These are phyloP conservation scores for Oithona nana DNA, from an alignment of 2,888 invertebrate species.

Conservation along the genomic window DNA sequence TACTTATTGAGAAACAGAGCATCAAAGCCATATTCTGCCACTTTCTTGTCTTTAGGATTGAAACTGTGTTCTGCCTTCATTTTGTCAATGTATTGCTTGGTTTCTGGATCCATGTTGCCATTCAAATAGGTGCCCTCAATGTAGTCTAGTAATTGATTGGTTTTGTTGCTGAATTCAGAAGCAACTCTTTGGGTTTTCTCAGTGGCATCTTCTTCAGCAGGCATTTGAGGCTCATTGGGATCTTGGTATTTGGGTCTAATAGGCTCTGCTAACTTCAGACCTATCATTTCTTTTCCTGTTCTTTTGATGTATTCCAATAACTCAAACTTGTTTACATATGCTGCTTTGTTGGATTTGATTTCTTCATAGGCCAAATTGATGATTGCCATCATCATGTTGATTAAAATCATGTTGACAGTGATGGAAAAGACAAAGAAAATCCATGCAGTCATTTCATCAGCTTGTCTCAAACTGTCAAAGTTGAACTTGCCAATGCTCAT, in stretches of 20 bases:
- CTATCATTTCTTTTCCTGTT: background rate
- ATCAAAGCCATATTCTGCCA: background rate
- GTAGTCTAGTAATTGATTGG: background rate
- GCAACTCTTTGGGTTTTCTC: background rate
- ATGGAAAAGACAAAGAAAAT: slow-evolving; percentile 17
- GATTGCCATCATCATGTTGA: slow-evolving; percentile 17
- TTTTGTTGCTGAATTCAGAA: background rate
- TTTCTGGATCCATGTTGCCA: background rate
- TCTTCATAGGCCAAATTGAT: slow-evolving; percentile 17
- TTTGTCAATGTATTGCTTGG: background rate
- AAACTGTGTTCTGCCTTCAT: background rate
- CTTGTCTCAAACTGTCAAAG: slow-evolving; percentile 3
- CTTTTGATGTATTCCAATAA: slow-evolving; percentile 9
- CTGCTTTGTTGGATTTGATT: slow-evolving; percentile 6
- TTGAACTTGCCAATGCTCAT: slow-evolving; percentile 18
- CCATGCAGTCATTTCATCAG: slow-evolving; percentile 15
- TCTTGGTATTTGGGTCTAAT: slow-evolving; percentile 1
- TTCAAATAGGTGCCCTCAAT: background rate
- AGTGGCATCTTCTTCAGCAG: background rate
- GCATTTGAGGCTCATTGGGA: background rate
- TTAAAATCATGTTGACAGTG: slow-evolving; percentile 16
- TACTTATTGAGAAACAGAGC: background rate
- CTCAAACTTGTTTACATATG: slow-evolving; percentile 11
- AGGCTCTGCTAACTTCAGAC: background rate
- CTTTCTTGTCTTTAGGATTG: background rate